Percentiles rank a stretch among this genome's conserved stretches.
Evolutionary conservation across 2,113 vertebrate genomes (phyloP).

Genomic region (Entelurus aequoreus): DNA sequence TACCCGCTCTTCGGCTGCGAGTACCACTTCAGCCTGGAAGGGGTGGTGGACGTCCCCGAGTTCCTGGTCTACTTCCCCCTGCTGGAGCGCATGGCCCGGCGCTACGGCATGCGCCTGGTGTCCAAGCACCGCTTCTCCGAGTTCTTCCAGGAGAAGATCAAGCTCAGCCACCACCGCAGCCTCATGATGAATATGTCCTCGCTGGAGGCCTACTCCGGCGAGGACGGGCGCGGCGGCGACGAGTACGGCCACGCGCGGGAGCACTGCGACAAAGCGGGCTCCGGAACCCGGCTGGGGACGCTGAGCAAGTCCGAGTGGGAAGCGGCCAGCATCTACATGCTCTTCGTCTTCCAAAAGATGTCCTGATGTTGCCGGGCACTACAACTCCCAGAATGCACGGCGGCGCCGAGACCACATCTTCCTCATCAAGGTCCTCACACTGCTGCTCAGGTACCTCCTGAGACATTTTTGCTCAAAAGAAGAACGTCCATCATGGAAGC

Average conservation of each 20-base stretch:
- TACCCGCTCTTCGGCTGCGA: conserved; percentile 94
- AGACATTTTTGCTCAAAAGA: no score
- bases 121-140: conserved; percentile 7
- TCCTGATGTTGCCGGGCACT: neutral
- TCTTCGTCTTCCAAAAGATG: conserved; percentile 92
- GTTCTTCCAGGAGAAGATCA: conserved; percentile 4
- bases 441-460: no score
- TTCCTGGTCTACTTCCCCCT: conserved; percentile 97
- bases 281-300: neutral
- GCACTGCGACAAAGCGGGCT: neutral
- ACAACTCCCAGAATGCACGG: neutral
- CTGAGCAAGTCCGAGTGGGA: conserved; percentile 14
- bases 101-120: conserved; percentile 9
- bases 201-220: conserved; percentile 5
- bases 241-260: conserved; percentile 5
- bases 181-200: conserved; percentile 10
- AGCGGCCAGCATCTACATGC: conserved; percentile 79
- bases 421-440: no score
- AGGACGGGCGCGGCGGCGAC: neutral
- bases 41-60: conserved; percentile 92
- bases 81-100: conserved; percentile 63
- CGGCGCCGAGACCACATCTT: no score
- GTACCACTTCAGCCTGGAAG: conserved; percentile 94
- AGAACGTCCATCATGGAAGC: no score
- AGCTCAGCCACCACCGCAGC: neutral